Evolutionary conservation across 2,113 vertebrate genomes (phyloP).

Genomic region (Brienomyrus longianalis): DNA sequence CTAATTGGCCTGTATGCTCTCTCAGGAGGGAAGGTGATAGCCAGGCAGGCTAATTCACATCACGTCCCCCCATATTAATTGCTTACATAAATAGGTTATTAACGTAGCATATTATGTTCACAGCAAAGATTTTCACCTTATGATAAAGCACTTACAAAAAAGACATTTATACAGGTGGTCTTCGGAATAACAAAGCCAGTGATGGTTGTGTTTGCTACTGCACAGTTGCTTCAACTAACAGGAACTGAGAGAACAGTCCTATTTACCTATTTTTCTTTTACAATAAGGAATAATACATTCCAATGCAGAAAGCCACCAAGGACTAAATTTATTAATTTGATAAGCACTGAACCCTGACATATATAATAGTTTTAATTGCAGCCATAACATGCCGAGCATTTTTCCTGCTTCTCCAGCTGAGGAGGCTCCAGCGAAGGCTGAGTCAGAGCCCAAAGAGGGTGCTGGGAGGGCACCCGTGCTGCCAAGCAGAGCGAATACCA

Average conservation of each 20-base stretch:
- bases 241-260: not conserved
- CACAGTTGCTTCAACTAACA: not conserved
- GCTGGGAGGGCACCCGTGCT: not conserved
- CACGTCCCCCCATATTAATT: not conserved
- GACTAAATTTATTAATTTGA: not conserved
- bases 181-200: not conserved
- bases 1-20: constrained; percentile 35
- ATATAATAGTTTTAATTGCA: not conserved
- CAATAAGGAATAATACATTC: not conserved
- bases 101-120: not conserved
- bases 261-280: not conserved
- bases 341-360: not conserved
- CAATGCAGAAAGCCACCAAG: not conserved
- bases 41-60: not conserved
- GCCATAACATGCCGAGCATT: not conserved
- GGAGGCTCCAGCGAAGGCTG: not conserved
- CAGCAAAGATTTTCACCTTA: not conserved
- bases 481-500: not conserved
- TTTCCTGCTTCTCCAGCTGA: not conserved
- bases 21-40: constrained; percentile 5
- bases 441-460: not conserved
- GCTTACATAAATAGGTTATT: not conserved
- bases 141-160: not conserved
- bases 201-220: not conserved
- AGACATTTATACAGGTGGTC: not conserved